phyloP scores from a whole-genome alignment of 2,113 vertebrate genomes.

The rat (Rattus norvegicus) region DNA sequence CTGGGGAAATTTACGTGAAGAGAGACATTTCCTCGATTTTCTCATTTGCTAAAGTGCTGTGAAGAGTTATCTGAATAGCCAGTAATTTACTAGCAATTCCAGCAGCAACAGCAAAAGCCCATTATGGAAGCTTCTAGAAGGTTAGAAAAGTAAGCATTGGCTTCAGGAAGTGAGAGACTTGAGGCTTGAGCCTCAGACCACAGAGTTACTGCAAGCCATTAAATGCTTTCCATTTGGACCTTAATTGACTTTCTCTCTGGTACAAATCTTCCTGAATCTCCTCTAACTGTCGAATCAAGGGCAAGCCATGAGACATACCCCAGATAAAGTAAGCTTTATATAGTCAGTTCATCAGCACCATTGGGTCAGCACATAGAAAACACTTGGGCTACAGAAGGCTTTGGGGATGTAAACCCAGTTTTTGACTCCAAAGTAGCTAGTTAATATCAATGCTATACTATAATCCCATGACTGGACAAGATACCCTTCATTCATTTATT shows the following conservation, averaged over 20 bases:
- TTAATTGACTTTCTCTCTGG: constrained; percentile 45
- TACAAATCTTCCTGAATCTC: constrained; percentile 32
- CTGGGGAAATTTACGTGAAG: constrained; percentile 51
- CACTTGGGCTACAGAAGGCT: not conserved
- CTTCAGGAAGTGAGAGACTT: not conserved
- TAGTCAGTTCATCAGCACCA: not conserved
- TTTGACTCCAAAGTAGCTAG: not conserved
- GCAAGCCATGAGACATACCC: not conserved
- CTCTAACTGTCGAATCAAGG: constrained; percentile 56
- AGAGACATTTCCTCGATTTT: constrained; percentile 34
- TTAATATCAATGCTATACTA: not conserved
- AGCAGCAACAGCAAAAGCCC: not conserved
- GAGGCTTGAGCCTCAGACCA: constrained; percentile 25
- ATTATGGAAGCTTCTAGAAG: constrained; percentile 24
- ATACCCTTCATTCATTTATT: not conserved
- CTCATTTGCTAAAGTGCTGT: constrained; percentile 56
- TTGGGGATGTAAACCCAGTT: not conserved
- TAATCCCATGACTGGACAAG: not conserved
- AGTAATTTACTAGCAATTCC: constrained; percentile 62
- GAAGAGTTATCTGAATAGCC: not conserved
- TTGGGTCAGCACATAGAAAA: not conserved
- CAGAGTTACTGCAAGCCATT: constrained; percentile 51
- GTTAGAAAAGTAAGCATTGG: constrained; percentile 6
- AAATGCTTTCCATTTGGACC: not conserved
- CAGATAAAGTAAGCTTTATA: not conserved